phyloP scores from a whole-genome alignment of 2,113 vertebrate genomes.

The Microtus ochrogaster region DNA sequence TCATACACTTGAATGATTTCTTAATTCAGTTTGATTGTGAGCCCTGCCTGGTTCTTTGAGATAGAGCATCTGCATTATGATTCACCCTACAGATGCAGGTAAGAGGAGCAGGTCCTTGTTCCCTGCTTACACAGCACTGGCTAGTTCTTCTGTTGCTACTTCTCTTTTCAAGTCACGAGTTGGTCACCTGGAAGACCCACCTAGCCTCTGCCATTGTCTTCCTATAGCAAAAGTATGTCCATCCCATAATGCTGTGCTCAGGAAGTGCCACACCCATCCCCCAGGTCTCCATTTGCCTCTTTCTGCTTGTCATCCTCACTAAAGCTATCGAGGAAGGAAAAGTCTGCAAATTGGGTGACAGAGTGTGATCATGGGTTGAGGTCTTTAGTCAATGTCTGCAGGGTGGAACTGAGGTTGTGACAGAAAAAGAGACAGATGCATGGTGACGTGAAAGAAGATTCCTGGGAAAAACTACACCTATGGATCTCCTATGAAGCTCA shows the following conservation, averaged over 20 bases:
- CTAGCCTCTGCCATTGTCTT: accelerated
- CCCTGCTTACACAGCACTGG: background rate
- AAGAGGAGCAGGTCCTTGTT: background rate
- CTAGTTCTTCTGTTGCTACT: background rate
- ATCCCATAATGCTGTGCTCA: background rate
- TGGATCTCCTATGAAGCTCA: no score
- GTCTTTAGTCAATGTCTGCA: background rate
- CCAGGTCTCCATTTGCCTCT: background rate
- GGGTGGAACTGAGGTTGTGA: background rate
- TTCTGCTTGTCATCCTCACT: background rate
- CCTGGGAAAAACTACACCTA: background rate
- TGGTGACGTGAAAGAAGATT: background rate
- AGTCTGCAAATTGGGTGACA: background rate
- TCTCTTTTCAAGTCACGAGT: background rate
- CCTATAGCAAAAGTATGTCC: no score
- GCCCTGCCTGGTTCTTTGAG: background rate
- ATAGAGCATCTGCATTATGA: background rate
- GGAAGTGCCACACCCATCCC: background rate
- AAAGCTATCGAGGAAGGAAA: background rate
- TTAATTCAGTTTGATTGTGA: background rate
- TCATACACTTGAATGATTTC: background rate
- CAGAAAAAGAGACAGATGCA: background rate
- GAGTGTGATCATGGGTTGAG: accelerated
- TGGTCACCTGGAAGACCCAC: accelerated
- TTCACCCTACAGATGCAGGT: background rate